Conservation (phyloP, 2,888 invertebrate species). For the Agriopis leucophaearia region DNA sequence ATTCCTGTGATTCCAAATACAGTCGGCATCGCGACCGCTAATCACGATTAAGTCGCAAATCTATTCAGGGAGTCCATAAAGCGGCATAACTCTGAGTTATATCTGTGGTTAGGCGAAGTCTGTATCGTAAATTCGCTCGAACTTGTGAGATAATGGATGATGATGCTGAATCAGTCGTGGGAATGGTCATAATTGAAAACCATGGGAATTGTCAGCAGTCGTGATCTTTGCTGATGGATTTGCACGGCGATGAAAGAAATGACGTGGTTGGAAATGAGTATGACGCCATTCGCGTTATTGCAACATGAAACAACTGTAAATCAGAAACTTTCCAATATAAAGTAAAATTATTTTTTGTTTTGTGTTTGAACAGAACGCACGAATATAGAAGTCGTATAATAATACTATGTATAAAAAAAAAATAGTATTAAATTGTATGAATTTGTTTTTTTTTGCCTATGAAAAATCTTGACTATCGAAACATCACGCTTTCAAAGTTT, state of each 20-base stretch:
- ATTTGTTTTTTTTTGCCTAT: neutral
- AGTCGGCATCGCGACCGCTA: slow-evolving; percentile 43
- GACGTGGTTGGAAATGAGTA: slow-evolving; percentile 36
- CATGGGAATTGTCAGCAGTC: slow-evolving; percentile 65
- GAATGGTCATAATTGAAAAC: slow-evolving; percentile 70
- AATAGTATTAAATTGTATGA: too few species aligned
- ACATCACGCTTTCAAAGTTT: neutral
- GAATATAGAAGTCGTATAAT: too few species aligned
- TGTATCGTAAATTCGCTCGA: slow-evolving; percentile 38
- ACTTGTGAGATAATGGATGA: slow-evolving; percentile 49
- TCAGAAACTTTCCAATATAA: neutral
- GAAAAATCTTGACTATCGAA: neutral
- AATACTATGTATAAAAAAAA: too few species aligned
- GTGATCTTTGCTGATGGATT: slow-evolving; percentile 61
- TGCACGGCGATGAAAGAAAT: slow-evolving; percentile 54
- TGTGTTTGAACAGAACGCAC: too few species aligned
- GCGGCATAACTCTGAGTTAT: slow-evolving; percentile 41
- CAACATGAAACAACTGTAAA: neutral
- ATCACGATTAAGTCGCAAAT: slow-evolving; percentile 48
- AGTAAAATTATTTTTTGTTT: too few species aligned
- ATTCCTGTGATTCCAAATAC: slow-evolving; percentile 44
- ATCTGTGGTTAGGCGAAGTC: slow-evolving; percentile 32
- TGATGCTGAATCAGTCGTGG: slow-evolving; percentile 63
- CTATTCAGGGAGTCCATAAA: slow-evolving; percentile 42
- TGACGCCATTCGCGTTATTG: slow-evolving; percentile 29